Evolutionary conservation across 2,888 invertebrate genomes (phyloP), one percentile per base, ranked within the genome.

Genomic region (Acanthosoma haemorrhoidale): DNA sequence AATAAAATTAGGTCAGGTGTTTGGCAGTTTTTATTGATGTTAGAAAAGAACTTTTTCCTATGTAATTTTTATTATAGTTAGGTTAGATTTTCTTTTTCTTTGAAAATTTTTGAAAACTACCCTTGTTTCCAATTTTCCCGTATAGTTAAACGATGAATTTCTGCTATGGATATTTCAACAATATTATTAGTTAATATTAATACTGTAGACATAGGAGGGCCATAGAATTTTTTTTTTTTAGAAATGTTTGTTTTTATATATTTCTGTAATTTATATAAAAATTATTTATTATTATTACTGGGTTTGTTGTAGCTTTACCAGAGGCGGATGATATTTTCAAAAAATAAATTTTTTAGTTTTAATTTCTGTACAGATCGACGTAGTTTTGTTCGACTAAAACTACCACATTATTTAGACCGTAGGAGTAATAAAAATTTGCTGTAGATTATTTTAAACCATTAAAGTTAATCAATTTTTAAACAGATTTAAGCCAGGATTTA

Each of bases 281-380:
- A 51, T 13, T 5, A n/a, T n/a, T n/a, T n/a, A n/a, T n/a, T n/a
- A n/a, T 51, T 18, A 51, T 16, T 51, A 51, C 13, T 51, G 51
- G 51, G 51, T 25, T 51, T 51, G 51, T 25, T 51, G 51, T 51
- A 51, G 51, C 29, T 51, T n/a, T n/a, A 13, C n/a, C 13, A 2
- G n/a, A 51, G 25, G 51, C 51, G 51, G 51, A 51, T 51, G 51
- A n/a, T n/a, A n/a, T 51, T 51, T 25, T 51, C n/a, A n/a, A n/a
- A n/a, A n/a, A n/a, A n/a, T n/a, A 51, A 43, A 51, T 25, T 25
- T 9, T 0, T 51, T 51, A 51, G 51, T 25, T 51, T 6, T n/a
- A n/a, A n/a, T n/a, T n/a, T n/a, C n/a, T 51, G 11, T 25, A 25
- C 13, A 29, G n/a, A 25, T 25, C 25, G n/a, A n/a, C n/a, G n/a